A percentile compares a stretch with the other conserved stretches of the same genome.
phyloP scores from a whole-genome alignment of 2,888 invertebrate genomes.

The Gandaritis pyraliata region DNA sequence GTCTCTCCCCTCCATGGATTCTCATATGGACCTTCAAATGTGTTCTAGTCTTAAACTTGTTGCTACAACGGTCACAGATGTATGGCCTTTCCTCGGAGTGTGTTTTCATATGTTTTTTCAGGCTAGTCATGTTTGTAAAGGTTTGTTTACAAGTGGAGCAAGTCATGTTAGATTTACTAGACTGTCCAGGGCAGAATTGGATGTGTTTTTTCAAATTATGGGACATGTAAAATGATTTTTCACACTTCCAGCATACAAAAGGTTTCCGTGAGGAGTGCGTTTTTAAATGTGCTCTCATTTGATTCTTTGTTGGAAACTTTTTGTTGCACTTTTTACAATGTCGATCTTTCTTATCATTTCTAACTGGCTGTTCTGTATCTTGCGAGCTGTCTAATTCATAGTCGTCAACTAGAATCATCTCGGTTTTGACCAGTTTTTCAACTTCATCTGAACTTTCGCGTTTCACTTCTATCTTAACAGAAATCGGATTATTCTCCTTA shows the following conservation, averaged over 20 bases:
- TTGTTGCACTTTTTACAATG: slow-evolving; percentile 10
- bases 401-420: neutral
- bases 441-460: slow-evolving; percentile 12
- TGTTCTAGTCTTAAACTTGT: slow-evolving; percentile 11
- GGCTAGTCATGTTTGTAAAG: neutral
- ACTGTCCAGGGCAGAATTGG: neutral
- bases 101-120: slow-evolving; percentile 3
- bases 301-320: neutral
- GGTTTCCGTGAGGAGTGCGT: neutral
- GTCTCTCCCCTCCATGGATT: slow-evolving; percentile 19
- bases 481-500: neutral
- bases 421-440: slow-evolving; percentile 10
- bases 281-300: slow-evolving; percentile 5
- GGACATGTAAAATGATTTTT: slow-evolving; percentile 1
- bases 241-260: slow-evolving; percentile 4
- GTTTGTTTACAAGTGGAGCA: slow-evolving; percentile 1
- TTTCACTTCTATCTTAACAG: slow-evolving; percentile 17
- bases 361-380: neutral
- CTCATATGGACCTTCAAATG: slow-evolving; percentile 13
- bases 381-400: neutral
- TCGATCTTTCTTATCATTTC: neutral
- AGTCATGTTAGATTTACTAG: neutral
- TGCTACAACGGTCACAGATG: slow-evolving; percentile 19
- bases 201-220: slow-evolving; percentile 9
- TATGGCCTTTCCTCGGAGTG: slow-evolving; percentile 20